Base-by-base conservation (phyloP, 2,888 invertebrate species). In the Cataglyphis cursor region DNA sequence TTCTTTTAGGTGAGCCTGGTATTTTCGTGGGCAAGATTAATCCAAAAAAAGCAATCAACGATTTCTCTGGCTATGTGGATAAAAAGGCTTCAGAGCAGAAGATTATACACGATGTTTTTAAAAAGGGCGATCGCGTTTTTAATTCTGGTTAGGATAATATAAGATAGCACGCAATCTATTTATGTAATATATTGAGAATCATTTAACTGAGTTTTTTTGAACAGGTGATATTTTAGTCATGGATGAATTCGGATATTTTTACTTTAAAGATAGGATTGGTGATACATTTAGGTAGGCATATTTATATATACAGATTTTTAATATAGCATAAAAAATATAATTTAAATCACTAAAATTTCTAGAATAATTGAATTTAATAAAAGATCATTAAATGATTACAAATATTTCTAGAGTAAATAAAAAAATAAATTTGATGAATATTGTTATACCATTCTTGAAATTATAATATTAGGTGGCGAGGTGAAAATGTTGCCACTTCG, bases 401-500 rank as follows among this genome's bases (percentile, higher is more conserved):
- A 66, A 51, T 62, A 35, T 66, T 66, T 38, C 5, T 21, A 38
- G 1, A 41, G 10, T 38, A 28, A 21, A 64, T 44, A 35, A 12
- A 72, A 31, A 15, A 59, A 51, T 28, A 12, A 24, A 28, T 59
- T 76, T 24, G n/a, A 38, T 0, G 18, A 65, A 75, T 65, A n/a
- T 21, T 3, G 54, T 54, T 76, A 31, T 21, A n/a, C 38, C 1
- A 6, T 8, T 68, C 0, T 64, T 75, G 10, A 65, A 75, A 76
- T 68, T 38, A 9, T 35, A 64, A 70, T 28, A 48, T 51, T 66
- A 96, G 97, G 92, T 99, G 99, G 99, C 97, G 98, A 93, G 99
- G 99, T 18, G 99, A 99, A 96, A 99, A 99, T 94, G 99, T 99
- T 0, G 97, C 99, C 82, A 99, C 99, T 0, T 97, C 97, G 0